phyloP scores from a whole-genome alignment of 2,797 vertebrate genomes.

The Tenualosa ilisha region DNA sequence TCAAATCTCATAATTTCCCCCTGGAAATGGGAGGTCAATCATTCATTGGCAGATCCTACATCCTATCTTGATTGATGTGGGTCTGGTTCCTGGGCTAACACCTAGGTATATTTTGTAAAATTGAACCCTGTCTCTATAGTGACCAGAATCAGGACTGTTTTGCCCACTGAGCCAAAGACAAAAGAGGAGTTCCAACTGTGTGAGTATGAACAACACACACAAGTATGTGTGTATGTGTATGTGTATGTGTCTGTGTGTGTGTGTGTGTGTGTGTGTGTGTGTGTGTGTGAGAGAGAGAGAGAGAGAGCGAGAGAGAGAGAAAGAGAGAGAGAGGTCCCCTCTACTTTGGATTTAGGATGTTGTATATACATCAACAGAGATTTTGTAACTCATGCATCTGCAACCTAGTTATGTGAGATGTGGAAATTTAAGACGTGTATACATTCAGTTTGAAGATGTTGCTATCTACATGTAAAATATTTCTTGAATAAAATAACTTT shows the following conservation, averaged over 20 bases:
- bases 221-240: slow-evolving; percentile 21
- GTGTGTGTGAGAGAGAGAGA: too few species aligned
- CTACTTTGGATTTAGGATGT: neutral
- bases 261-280: slow-evolving; percentile 23
- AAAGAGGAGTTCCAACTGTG: neutral
- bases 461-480: too few species aligned
- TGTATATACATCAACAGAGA: neutral
- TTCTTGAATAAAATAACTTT: too few species aligned
- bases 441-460: too few species aligned
- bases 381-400: neutral
- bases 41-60: too few species aligned
- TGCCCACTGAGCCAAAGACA: slow-evolving; percentile 9
- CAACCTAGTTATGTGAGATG: neutral
- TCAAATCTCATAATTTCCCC: too few species aligned
- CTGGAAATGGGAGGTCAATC: too few species aligned
- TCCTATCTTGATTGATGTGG: too few species aligned
- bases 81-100: too few species aligned
- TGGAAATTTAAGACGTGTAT: neutral
- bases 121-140: neutral
- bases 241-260: slow-evolving; percentile 33
- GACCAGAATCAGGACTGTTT: too few species aligned
- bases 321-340: neutral
- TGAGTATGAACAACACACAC: neutral
- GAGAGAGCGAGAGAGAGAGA: too few species aligned
- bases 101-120: too few species aligned